phyloP scores from a whole-genome alignment of 2,888 invertebrate species.

The Dicyrtoma fusca region DNA sequence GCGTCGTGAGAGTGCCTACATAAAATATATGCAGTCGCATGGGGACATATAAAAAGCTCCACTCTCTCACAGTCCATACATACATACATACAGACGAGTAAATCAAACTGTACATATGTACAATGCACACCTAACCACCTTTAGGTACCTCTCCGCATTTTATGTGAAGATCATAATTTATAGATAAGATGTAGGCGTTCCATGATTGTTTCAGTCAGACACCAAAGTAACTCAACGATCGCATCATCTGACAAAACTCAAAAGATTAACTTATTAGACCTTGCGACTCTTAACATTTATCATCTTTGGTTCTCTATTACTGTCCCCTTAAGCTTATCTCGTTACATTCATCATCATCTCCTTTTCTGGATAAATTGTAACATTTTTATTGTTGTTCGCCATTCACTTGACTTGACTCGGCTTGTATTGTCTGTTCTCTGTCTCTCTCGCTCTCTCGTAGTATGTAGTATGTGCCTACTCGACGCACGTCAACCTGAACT shows the following conservation, averaged over 20 bases:
- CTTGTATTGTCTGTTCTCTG: no score
- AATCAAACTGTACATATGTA: no score
- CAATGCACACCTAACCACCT: no score
- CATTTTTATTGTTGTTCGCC: constrained; percentile 9
- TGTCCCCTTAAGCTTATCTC: constrained; percentile 36
- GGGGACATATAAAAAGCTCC: no score
- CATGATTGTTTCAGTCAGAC: constrained; percentile 1
- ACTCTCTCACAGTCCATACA: no score
- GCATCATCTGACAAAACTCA: not conserved
- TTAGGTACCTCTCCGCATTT: no score
- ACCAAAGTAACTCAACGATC: constrained; percentile 1
- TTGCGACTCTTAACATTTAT: constrained; percentile 11
- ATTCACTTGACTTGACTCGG: not conserved
- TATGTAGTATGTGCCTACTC: not conserved
- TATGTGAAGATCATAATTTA: no score
- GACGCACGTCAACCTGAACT: no score
- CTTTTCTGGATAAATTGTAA: constrained; percentile 27
- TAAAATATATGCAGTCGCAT: no score
- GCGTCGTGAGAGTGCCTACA: no score
- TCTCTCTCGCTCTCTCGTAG: not conserved
- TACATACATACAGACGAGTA: no score
- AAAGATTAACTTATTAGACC: constrained; percentile 26
- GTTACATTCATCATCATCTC: constrained; percentile 24
- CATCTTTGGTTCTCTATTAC: constrained; percentile 17
- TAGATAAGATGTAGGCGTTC: constrained; percentile 18